A percentile compares a stretch with the other conserved stretches of the same genome.
phyloP scores from a whole-genome alignment of 2,888 invertebrate genomes.

The Chesias legatella region DNA sequence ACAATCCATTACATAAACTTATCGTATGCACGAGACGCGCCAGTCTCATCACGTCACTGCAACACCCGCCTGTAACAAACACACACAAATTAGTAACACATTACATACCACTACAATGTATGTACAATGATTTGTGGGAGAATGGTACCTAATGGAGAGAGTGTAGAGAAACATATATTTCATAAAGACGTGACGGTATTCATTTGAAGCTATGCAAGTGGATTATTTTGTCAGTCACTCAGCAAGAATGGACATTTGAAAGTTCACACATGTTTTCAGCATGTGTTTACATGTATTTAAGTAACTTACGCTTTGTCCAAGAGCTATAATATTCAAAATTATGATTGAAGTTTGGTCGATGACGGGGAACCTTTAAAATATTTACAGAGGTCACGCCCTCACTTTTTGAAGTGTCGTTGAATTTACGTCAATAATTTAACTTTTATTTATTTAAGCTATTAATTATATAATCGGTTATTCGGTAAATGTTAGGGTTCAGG shows the following conservation, averaged over 20 bases:
- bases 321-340: too few species aligned
- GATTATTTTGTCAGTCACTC: too few species aligned
- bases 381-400: too few species aligned
- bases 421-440: too few species aligned
- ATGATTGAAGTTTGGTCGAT: too few species aligned
- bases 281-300: too few species aligned
- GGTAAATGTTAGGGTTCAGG: slow-evolving; percentile 26
- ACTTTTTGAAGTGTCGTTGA: too few species aligned
- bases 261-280: too few species aligned
- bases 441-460: slow-evolving; percentile 5
- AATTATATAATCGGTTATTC: slow-evolving; percentile 18
- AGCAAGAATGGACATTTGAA: too few species aligned
- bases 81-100: slow-evolving; percentile 32
- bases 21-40: slow-evolving; percentile 37
- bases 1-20: slow-evolving; percentile 46
- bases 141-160: slow-evolving; percentile 17
- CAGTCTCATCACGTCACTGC: slow-evolving; percentile 38
- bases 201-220: too few species aligned
- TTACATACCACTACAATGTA: slow-evolving; percentile 22
- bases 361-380: too few species aligned
- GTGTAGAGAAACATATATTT: slow-evolving; percentile 17
- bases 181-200: slow-evolving; percentile 15
- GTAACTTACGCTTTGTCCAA: too few species aligned
- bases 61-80: slow-evolving; percentile 53
- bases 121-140: slow-evolving; percentile 26